A percentile compares a stretch with the other conserved stretches of the same genome.
Evolutionary conservation across 2,113 vertebrate genomes (phyloP).

Genomic region (Ornithorhynchus anatinus): DNA sequence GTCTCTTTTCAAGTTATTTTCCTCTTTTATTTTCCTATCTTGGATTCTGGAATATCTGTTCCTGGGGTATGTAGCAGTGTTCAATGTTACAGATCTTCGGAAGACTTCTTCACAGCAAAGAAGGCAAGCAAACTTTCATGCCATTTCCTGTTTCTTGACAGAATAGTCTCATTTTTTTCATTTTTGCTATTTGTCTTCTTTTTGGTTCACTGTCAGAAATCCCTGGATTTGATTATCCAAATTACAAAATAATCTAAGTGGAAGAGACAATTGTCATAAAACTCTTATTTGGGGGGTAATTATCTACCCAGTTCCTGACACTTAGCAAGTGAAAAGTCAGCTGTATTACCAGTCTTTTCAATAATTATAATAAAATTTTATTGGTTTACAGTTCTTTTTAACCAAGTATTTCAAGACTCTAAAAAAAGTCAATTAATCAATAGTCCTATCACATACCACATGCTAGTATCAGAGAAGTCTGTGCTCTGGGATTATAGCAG

Average conservation of each 20-base stretch:
- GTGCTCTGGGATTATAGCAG: not conserved
- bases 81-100: conserved; percentile 6
- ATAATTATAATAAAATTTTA: not conserved
- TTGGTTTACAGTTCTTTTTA: not conserved
- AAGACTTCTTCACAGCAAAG: conserved; percentile 28
- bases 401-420: not conserved
- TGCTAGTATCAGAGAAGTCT: not conserved
- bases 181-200: not conserved
- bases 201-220: conserved; percentile 25
- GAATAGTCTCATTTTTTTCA: not conserved
- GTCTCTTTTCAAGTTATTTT: conserved; percentile 31
- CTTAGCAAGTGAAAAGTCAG: not conserved
- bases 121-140: conserved; percentile 18
- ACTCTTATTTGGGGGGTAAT: not conserved
- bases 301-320: not conserved
- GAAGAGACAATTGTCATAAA: conserved; percentile 29
- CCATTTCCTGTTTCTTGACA: conserved; percentile 21
- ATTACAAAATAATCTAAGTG: conserved; percentile 45
- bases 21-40: conserved; percentile 45
- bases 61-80: conserved; percentile 19
- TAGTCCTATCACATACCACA: too few relatives aligned
- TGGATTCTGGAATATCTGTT: conserved; percentile 45
- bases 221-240: conserved; percentile 12
- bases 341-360: not conserved
- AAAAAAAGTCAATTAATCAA: not conserved